Evolutionary conservation across 2,113 vertebrate species (phyloP), one percentile per base, ranked within the genome.

Genomic region (Deroptyus accipitrinus): DNA sequence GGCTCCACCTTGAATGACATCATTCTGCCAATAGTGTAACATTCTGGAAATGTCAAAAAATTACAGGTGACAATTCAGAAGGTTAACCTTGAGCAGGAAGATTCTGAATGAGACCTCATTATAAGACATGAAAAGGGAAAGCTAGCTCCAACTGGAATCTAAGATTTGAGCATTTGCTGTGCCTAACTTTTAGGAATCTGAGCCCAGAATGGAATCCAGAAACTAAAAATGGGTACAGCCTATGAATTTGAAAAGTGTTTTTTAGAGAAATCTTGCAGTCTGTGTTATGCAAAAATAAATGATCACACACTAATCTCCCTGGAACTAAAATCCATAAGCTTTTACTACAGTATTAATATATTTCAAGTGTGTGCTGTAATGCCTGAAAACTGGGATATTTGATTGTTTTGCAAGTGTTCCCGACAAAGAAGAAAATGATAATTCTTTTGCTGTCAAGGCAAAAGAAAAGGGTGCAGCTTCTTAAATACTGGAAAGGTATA

Each of bases 181-280:
- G 81, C 67, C 44, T 86, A 68, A 77, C 48, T 82, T 95, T 78
- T 72, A 74, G 69, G 81, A 84, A 92, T 86, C 57, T 57, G 78
- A 95, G 72, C 78, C 70, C 70, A 84, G 62, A 95, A 91, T 80
- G 82, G 93, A 90, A 90, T 88, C 44, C 63, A 70, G 62, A 94
- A 95, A 68, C 82, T 93, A 93, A 94, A 97, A 95, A 80, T 69
- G 78, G 33, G 31, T 66, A 37, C 54, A 85, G 44, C 35, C 69
- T 80, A 73, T 95, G 87, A 76, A 93, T 83, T 83, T 73, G n/a
- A 92, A 94, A 85, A 5, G 9, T 52, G 94, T 83, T n/a, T 89
- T 95, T 93, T 61, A 83, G 52, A 90, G 41, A 84, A 78, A 22
- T 78, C 70, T 93, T 93, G 31, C 41, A 81, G 35, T 44, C 39